Evolutionary conservation across 2,113 vertebrate species (phyloP), one percentile per base, ranked within the genome.

Genomic region (Oreotragus oreotragus): DNA sequence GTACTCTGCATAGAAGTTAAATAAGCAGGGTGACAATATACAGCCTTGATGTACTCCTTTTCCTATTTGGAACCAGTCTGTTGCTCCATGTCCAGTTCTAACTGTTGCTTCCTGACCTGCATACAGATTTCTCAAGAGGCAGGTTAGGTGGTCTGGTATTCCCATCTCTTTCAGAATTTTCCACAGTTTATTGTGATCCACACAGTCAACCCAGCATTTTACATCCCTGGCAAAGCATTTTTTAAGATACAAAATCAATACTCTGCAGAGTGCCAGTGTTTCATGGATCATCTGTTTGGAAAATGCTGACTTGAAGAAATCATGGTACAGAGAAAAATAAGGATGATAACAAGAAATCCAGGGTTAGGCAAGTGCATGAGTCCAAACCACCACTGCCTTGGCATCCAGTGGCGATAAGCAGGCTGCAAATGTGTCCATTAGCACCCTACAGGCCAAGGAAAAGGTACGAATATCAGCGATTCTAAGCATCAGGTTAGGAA

Each of bases 391-490:
- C 21, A n/a, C 13, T 2, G 1, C 27, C 30, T 60, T 47, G 23
- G 19, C 39, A 6, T 57, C 88, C 55, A 30, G 25, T 2, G 30
- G 27, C 4, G 0, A 5, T 4, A 13, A 27, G 36, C 17, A 7
- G 21, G 25, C 43, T 13, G 17, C 36, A 66, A 6, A 21, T 12
- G 2, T 2, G n/a, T 17, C 23, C 13, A 0, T 0, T 1, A 25
- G 77, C 2, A 0, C 1, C 64, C 21, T 33, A 0, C 11, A 0
- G n/a, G 92, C 30, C 13, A 3, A 23, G 7, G 28, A 2, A 14
- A 30, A 6, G 49, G 36, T 15, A 1, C 36, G 14, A 28, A 2
- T 2, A 9, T 0, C 0, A 14, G 45, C 3, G 0, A 12, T 1
- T 23, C 6, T 0, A 25, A 77, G 64, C 49, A 16, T 15, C 66